Conservation (phyloP, 2,113 vertebrate genomes). For the Calidris pygmaea region DNA sequence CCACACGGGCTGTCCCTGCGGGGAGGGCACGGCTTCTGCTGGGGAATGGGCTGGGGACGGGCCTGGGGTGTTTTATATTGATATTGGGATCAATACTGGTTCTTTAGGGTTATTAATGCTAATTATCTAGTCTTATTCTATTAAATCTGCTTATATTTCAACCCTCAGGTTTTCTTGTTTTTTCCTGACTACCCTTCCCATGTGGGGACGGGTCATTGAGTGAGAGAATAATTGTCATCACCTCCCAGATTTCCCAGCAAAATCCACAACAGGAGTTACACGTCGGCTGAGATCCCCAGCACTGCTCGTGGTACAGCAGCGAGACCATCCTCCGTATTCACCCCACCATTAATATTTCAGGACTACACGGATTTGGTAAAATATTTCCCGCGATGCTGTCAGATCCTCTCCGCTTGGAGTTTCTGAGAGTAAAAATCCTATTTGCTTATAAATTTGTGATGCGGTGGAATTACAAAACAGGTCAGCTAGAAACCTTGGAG, state of each 20-base stretch:
- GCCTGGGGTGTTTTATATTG: too few relatives aligned
- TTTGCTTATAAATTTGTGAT: conserved; percentile 33
- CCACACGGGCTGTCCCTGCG: too few relatives aligned
- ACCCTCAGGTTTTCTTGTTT: background rate
- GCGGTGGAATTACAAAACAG: conserved; percentile 18
- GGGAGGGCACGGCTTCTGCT: too few relatives aligned
- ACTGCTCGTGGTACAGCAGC: background rate
- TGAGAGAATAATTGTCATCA: background rate
- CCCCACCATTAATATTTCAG: background rate
- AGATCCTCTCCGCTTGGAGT: background rate
- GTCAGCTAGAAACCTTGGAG: background rate
- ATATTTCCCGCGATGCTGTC: background rate
- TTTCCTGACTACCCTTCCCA: background rate
- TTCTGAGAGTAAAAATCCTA: background rate
- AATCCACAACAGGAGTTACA: background rate
- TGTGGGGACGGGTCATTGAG: background rate
- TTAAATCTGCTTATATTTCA: too few relatives aligned
- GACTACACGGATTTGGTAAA: background rate
- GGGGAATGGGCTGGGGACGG: too few relatives aligned
- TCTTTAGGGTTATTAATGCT: too few relatives aligned
- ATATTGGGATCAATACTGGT: too few relatives aligned
- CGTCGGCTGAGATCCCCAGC: background rate
- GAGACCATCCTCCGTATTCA: background rate
- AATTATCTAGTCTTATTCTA: too few relatives aligned
- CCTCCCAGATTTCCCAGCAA: conserved; percentile 14